Evolutionary conservation across 2,797 vertebrate species (phyloP).

Genomic region (Xerus rutilus): DNA sequence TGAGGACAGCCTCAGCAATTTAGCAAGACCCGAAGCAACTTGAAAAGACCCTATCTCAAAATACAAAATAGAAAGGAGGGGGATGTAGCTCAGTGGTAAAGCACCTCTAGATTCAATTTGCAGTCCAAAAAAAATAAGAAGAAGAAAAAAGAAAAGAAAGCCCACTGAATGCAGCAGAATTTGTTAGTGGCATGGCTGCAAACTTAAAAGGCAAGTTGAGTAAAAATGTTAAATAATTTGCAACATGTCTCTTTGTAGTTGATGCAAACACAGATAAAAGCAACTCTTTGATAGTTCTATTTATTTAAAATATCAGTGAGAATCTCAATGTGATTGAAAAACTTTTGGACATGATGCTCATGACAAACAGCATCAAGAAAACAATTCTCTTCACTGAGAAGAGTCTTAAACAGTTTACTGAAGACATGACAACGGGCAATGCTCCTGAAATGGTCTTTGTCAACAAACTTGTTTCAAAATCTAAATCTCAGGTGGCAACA

Average conservation of each 20-base stretch:
- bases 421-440: not conserved
- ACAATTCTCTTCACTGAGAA: not conserved
- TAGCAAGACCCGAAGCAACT: too few relatives aligned
- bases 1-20: too few relatives aligned
- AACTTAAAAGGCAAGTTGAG: not conserved
- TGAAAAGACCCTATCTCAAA: too few relatives aligned
- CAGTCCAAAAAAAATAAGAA: too few relatives aligned
- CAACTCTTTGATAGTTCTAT: not conserved
- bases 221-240: constrained; percentile 3
- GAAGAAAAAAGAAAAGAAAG: not conserved
- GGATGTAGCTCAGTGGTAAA: too few relatives aligned
- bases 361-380: not conserved
- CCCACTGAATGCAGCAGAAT: not conserved
- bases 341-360: not conserved
- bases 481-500: not conserved
- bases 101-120: too few relatives aligned
- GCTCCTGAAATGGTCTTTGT: not conserved
- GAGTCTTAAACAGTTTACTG: not conserved
- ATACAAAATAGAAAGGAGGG: too few relatives aligned
- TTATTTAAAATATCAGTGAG: not conserved
- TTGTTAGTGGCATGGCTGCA: not conserved
- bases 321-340: not conserved
- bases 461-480: not conserved
- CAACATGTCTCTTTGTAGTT: not conserved
- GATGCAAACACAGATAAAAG: constrained; percentile 6